Percentiles rank a stretch among this genome's conserved stretches.
phyloP scores from a whole-genome alignment of 2,888 invertebrate genomes.

The Pinctada fucata region DNA sequence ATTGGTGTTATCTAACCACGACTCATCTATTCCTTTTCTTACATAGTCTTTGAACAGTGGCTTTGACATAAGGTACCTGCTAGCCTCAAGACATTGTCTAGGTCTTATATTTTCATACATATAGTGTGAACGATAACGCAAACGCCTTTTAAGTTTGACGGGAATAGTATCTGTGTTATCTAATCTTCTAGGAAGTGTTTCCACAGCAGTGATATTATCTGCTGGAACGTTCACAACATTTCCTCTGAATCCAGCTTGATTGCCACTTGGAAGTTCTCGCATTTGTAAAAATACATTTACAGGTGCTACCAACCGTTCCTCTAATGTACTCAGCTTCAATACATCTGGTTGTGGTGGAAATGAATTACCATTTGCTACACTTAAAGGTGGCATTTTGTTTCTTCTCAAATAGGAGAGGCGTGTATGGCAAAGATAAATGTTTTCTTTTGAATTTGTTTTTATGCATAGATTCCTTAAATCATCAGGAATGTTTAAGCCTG shows the following conservation, averaged over 20 bases:
- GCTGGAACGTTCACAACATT: constrained; percentile 43
- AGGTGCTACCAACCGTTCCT: constrained; percentile 41
- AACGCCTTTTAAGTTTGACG: constrained; percentile 33
- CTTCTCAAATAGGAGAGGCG: constrained; percentile 22
- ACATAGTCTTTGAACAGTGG: constrained; percentile 30
- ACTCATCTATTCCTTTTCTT: constrained; percentile 25
- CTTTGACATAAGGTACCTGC: constrained; percentile 25
- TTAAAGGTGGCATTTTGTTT: constrained; percentile 31
- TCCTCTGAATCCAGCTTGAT: constrained; percentile 33
- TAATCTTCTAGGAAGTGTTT: constrained; percentile 28
- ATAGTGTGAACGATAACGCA: constrained; percentile 31
- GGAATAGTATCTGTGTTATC: constrained; percentile 19
- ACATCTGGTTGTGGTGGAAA: constrained; percentile 34
- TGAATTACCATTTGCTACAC: constrained; percentile 13
- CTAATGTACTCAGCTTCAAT: constrained; percentile 22
- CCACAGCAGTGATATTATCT: constrained; percentile 30
- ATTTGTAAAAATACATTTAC: constrained; percentile 36
- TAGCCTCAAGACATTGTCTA: constrained; percentile 23
- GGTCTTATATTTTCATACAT: constrained; percentile 41
- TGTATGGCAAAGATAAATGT: constrained; percentile 37
- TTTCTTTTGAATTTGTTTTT: constrained; percentile 11
- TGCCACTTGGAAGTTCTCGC: constrained; percentile 35
- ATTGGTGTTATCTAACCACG: not conserved
- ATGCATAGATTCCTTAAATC: constrained; percentile 15
- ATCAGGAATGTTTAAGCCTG: not conserved